Base-by-base conservation (phyloP, 2,113 vertebrate species). In the Gasterosteus nipponicus region DNA sequence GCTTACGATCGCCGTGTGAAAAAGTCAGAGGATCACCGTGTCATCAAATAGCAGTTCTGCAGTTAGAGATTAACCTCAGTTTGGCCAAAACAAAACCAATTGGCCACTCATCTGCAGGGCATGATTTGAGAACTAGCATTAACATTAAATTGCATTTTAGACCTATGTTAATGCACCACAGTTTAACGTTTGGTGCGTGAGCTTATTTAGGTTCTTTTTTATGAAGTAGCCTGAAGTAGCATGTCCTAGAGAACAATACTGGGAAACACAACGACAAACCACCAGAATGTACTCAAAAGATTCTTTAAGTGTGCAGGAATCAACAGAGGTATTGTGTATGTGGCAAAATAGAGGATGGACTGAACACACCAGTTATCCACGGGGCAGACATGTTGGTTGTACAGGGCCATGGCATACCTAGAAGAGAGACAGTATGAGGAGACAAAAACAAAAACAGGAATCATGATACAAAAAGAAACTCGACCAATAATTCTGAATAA, bases 361-460 rank as follows among this genome's bases (percentile, higher is more conserved):
- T 3, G 4, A 61, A 86, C 87, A 9, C 94, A 96, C 96, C 96
- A 97, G 91, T 97, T 97, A 76, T 96, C 92, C 82, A 97, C 94
- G 0, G 96, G 96, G 77, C 96, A 97, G 81, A 97, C 95, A 51
- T 97, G 96, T 88, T 96, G 96, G 90, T 97, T 97, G 89, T 96
- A 96, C 58, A 97, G 91, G 0, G 96, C 96, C 95, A 97, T 96
- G 84, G 95, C 96, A 1, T 97, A 97, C 85, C 96, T 97, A 78
- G 44, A 84, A 80, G 65, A 73, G 79, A 83, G 61, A 80, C 57
- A 83, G 19, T 10, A 22, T n/a, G 19, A 78, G 78, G 54, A 79
- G 22, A 1, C 35, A 64, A 73, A 82, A 75, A 42, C 18, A 61
- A 65, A 65, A 9, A 1, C 1, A 60, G n/a, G 33, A 63, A 9